Evolutionary conservation across 1,140 invertebrate genomes (phyloP), one percentile per base, ranked within the genome.

Genomic region (Samia ricini): DNA sequence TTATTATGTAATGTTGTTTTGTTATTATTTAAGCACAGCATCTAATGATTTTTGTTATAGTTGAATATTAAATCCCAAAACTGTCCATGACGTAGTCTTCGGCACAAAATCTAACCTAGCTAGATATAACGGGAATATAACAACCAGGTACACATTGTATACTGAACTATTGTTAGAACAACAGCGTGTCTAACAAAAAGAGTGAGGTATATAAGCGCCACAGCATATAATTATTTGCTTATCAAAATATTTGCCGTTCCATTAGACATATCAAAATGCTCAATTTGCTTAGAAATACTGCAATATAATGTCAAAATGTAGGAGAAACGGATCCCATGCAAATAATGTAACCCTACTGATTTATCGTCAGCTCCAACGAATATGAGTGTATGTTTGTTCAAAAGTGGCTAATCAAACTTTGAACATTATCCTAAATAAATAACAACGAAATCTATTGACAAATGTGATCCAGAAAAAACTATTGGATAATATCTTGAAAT

Each of bases 271-370:
- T 76, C 61, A 72, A 78, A 79, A 78, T 74, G 56, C 69, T 21
- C 71, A 77, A 74, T 81, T 77, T 78, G 61, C 59, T 64, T 71
- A 73, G 66, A 86, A 84, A 88, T 88, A 78, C 79, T 73, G 63
- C 82, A 64, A 55, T 36, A 49, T 36, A 56, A 68, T 83, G 85
- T 74, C 70, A 84, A 81, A 76, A 63, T 42, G 64, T 63, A 58
- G 63, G 51, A 71, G 73, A 75, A 74, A 69, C 19, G 33, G 56
- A 66, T 65, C 71, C 71, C 61, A 52, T 74, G 65, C 73, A 81
- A 81, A 81, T 71, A 85, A 68, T 26, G 56, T 70, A 75, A 71
- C 77, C 76, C 81, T 88, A 65, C 81, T 79, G 84, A 76, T 75
- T 68, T 79, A 82, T 82, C 85, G 84, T 76, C 83, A 88, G 85